These are phyloP conservation scores for Antedon mediterranea DNA, from an alignment of 53 echinoderm and acorn worm species.

Conservation along the genomic window DNA sequence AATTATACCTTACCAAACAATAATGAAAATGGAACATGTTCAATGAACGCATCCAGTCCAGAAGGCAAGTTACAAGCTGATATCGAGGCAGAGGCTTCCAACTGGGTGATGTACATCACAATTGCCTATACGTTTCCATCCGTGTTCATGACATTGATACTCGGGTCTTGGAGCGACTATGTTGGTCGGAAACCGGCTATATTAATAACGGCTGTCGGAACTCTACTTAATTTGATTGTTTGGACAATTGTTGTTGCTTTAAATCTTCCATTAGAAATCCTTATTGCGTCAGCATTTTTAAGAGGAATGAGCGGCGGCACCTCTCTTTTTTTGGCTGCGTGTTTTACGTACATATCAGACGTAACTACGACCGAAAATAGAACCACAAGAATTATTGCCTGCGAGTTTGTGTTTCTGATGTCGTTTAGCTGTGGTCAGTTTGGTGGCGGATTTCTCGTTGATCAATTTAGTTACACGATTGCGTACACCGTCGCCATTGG, in stretches of 20 bases:
- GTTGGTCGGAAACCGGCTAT: constrained; percentile 28
- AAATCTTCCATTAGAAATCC: constrained; percentile 15
- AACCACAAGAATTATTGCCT: background rate
- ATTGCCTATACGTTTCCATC: constrained; percentile 5
- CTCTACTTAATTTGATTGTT: background rate
- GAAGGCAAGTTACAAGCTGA: constrained; percentile 3
- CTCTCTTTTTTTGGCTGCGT: constrained; percentile 9
- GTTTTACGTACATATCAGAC: constrained; percentile 32
- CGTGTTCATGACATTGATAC: constrained; percentile 4
- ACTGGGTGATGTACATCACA: constrained; percentile 28
- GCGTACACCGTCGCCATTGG: background rate
- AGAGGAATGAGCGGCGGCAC: constrained; percentile 17
- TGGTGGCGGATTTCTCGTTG: background rate
- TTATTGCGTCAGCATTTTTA: constrained; percentile 21
- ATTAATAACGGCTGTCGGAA: constrained; percentile 9
- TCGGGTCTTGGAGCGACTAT: constrained; percentile 32
- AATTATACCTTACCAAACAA: constrained; percentile 2
- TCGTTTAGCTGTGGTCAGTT: background rate
- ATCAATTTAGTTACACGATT: background rate
- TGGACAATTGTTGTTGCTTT: constrained; percentile 17
- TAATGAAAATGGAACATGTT: constrained; percentile 6
- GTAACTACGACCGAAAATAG: constrained; percentile 15
- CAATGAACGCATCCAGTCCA: background rate
- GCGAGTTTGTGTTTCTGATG: background rate
- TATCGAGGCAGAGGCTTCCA: constrained; percentile 17